A percentile compares a stretch with the other conserved stretches of the same genome.
phyloP scores from a whole-genome alignment of 2,888 invertebrate species.

The Lochmaea crataegi region DNA sequence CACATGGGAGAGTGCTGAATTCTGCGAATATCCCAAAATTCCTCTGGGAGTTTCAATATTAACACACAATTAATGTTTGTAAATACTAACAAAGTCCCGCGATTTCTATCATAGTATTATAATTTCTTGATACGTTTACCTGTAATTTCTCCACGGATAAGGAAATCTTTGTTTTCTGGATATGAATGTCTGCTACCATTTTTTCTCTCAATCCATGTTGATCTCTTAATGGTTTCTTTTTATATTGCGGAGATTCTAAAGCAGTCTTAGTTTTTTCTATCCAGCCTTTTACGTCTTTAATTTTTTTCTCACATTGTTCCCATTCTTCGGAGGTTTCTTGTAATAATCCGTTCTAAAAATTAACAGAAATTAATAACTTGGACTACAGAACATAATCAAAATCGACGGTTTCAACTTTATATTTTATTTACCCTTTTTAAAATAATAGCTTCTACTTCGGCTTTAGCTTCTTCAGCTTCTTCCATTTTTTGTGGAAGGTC shows the following conservation, averaged over 20 bases:
- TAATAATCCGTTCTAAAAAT: conserved; percentile 81
- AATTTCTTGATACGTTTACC: conserved; percentile 67
- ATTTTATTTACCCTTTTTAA: conserved; percentile 78
- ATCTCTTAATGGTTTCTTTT: conserved; percentile 88
- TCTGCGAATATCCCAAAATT: too few species aligned
- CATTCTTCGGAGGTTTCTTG: conserved; percentile 95
- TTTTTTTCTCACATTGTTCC: conserved; percentile 95
- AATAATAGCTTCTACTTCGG: conserved; percentile 85
- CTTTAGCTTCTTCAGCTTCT: conserved; percentile 87
- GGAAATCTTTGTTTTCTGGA: conserved; percentile 89
- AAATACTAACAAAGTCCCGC: neutral
- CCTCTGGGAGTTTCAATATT: too few species aligned
- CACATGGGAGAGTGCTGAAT: too few species aligned
- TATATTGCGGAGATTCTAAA: conserved; percentile 83
- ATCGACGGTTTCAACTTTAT: neutral
- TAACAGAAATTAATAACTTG: conserved; percentile 15
- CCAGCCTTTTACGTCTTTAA: conserved; percentile 90
- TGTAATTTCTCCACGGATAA: conserved; percentile 92
- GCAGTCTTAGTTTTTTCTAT: conserved; percentile 85
- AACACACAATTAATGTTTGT: conserved; percentile 1
- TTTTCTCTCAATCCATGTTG: conserved; percentile 88
- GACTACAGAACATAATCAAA: neutral
- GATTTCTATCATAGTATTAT: neutral
- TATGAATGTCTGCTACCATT: conserved; percentile 85
- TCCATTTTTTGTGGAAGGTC: conserved; percentile 87